Conservation (phyloP, 2,113 vertebrate genomes). For the Mormyrus lacerda region DNA sequence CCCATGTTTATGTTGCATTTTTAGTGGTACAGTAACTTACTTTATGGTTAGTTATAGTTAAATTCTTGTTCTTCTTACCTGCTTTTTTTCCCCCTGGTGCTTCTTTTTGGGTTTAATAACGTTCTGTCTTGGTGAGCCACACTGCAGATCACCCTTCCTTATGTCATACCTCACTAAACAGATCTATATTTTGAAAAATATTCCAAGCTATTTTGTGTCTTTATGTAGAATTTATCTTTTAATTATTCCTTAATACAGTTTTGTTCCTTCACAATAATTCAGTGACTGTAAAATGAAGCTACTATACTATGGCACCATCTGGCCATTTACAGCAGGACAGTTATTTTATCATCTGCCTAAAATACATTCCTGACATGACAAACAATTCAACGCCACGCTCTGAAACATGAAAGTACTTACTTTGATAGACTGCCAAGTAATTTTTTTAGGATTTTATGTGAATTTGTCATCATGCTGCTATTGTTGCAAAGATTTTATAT, state of each 20-base stretch:
- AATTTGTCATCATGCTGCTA: background rate
- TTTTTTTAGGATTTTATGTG: background rate
- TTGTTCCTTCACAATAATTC: background rate
- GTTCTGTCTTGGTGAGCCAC: no score
- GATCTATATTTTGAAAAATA: no score
- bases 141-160: no score
- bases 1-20: no score
- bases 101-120: no score
- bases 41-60: no score
- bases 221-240: background rate
- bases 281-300: constrained; percentile 18
- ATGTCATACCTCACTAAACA: no score
- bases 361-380: constrained; percentile 32
- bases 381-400: background rate
- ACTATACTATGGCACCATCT: constrained; percentile 45
- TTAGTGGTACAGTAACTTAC: no score
- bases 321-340: constrained; percentile 41
- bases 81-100: no score
- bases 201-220: background rate
- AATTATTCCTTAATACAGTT: background rate
- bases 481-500: background rate
- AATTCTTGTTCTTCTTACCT: no score
- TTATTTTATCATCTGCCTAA: constrained; percentile 39
- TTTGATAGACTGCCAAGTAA: background rate
- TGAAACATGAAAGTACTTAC: background rate